Evolutionary conservation across 2,888 invertebrate species (phyloP).

Genomic region (Apodemia zela): DNA sequence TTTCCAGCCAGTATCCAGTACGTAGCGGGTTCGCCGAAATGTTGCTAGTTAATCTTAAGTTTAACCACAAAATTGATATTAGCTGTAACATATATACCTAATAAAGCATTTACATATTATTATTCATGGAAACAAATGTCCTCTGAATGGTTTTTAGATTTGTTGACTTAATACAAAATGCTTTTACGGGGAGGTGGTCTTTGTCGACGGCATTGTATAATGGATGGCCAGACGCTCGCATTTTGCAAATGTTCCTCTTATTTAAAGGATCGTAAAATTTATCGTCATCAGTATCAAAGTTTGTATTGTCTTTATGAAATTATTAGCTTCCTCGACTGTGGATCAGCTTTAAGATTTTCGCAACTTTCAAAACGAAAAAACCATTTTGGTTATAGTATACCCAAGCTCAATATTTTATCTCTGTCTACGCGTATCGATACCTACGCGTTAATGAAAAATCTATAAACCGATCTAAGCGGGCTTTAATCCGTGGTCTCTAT

Average conservation of each 20-base stretch:
- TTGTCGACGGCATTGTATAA: slow-evolving; percentile 56
- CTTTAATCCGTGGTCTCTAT: too few relatives aligned
- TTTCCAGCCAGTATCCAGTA: too few relatives aligned
- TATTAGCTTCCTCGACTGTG: slow-evolving; percentile 33
- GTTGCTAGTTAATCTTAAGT: neutral
- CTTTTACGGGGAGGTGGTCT: slow-evolving; percentile 63
- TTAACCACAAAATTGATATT: neutral
- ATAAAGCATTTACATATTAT: slow-evolving; percentile 65
- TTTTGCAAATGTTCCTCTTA: slow-evolving; percentile 63
- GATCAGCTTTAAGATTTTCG: slow-evolving; percentile 28
- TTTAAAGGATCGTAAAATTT: slow-evolving; percentile 47
- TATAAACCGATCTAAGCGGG: too few relatives aligned
- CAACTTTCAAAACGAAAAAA: slow-evolving; percentile 20
- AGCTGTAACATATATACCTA: slow-evolving; percentile 37
- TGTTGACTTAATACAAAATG: slow-evolving; percentile 76
- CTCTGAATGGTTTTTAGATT: slow-evolving; percentile 70
- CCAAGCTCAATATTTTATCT: too few relatives aligned
- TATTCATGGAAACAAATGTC: slow-evolving; percentile 76
- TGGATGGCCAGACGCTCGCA: slow-evolving; percentile 56
- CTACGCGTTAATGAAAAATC: too few relatives aligned
- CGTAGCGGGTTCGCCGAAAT: too few relatives aligned
- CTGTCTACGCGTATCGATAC: too few relatives aligned
- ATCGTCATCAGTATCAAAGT: slow-evolving; percentile 37
- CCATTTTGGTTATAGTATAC: too few relatives aligned
- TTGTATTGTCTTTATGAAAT: slow-evolving; percentile 39